Conservation (phyloP, 2,797 vertebrate species). For the Paedocypris micromegethes region DNA sequence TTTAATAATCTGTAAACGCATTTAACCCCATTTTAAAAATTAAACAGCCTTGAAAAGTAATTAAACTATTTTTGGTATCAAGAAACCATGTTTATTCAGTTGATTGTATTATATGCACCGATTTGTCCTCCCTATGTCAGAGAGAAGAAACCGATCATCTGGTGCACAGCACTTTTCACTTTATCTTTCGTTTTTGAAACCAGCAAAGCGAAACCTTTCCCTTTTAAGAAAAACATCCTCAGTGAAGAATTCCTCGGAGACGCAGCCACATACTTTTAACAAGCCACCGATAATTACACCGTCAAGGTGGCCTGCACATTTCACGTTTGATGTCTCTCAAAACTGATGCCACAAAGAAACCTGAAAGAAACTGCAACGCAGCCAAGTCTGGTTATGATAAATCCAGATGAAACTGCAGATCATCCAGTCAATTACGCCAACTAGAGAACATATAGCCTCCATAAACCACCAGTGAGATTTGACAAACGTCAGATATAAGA, state of each 20-base stretch:
- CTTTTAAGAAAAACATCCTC: not conserved
- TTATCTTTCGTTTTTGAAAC: constrained; percentile 26
- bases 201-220: constrained; percentile 20
- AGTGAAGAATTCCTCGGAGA: not conserved
- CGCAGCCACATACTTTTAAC: constrained; percentile 30
- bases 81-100: too few relatives aligned
- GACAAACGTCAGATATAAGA: too few relatives aligned
- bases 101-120: too few relatives aligned
- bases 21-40: too few relatives aligned
- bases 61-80: too few relatives aligned
- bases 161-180: constrained; percentile 13
- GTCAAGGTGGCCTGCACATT: constrained; percentile 19
- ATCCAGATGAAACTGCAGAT: too few relatives aligned
- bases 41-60: too few relatives aligned
- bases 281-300: constrained; percentile 33
- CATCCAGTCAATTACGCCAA: too few relatives aligned
- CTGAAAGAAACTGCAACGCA: constrained; percentile 1
- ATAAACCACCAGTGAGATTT: too few relatives aligned
- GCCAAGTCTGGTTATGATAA: not conserved
- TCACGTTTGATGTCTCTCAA: constrained; percentile 5
- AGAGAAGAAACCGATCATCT: constrained; percentile 28
- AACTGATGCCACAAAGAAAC: constrained; percentile 4
- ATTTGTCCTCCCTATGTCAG: constrained; percentile 17
- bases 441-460: too few relatives aligned
- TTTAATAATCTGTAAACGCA: too few relatives aligned